Conservation (phyloP, 1,140 invertebrate genomes). For the Mesaphorura yosii region DNA sequence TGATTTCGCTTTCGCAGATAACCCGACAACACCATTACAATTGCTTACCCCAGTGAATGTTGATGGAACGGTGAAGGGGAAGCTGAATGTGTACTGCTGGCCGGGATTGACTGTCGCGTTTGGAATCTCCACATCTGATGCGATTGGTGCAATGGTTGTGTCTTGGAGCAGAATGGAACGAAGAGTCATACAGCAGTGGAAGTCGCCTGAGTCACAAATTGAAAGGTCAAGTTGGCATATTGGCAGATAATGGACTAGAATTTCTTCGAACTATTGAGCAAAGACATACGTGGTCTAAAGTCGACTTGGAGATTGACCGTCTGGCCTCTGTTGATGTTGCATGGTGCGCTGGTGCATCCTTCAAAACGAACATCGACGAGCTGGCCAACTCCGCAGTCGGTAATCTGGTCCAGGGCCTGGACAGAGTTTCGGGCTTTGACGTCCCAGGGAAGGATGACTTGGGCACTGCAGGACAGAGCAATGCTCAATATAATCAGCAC, state of each 20-base stretch:
- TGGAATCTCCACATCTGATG: not conserved
- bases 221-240: no score
- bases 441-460: no score
- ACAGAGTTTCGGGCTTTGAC: no score
- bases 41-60: no score
- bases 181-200: slow-evolving; percentile 4
- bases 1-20: no score
- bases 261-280: no score
- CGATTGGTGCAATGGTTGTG: not conserved
- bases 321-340: not conserved
- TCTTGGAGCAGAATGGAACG: slow-evolving; percentile 1
- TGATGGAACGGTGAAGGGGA: not conserved
- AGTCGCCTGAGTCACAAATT: no score
- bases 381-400: not conserved
- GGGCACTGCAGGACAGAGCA: no score
- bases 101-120: not conserved
- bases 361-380: slow-evolving; percentile 1
- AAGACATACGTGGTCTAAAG: no score
- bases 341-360: slow-evolving; percentile 1
- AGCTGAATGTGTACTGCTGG: not conserved
- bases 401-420: not conserved
- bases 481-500: no score
- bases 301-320: not conserved
- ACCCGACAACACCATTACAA: no score
- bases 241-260: no score